Evolutionary conservation across 2,888 invertebrate species (phyloP), one percentile per base, ranked within the genome.

Genomic region (Drosophila ochracea): DNA sequence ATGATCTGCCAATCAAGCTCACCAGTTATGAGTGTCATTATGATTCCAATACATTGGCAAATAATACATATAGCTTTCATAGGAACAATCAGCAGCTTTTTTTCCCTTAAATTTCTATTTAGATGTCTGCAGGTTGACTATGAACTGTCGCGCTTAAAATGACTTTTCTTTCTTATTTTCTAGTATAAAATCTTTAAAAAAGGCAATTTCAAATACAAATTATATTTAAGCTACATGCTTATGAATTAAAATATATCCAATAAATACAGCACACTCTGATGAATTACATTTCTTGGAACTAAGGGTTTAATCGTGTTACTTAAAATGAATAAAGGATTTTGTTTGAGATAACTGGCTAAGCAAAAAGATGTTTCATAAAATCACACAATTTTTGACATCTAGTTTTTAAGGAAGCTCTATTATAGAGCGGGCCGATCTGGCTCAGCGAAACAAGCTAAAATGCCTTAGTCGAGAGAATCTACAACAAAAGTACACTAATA

Each of bases 231-330:
- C 5, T 1, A 11, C 0, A n/a, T 3, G 9, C 19, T 2, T 37
- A 11, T 41, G 5, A 11, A 43, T 11, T 21, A 1, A 43, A 21
- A 21, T 6, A 21, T 7, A 43, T 21, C 1, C 1, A 43, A 21
- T 13, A 13, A 13, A 6, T 21, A 13, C 2, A 3, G 1, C 13
- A 47, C 21, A 0, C 3, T 41, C 39, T 13, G 3, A 13, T 43
- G 1, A 21, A 43, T 43, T 13, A 13, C 13, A 4, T 21, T 1
- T 2, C 13, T 21, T 21, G 1, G 1, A 47, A 4, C n/a, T 2
- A n/a, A 41, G 0, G 4, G 0, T 1, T 0, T n/a, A 1, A 1
- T 2, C 9, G n/a, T n/a, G 10, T 41, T 4, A 41, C 1, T n/a
- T 11, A 2, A 0, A n/a, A n/a, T 1, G 3, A 21, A 21, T 3